Conservation (phyloP, 2,888 invertebrate genomes). For the Acronicta alni region DNA sequence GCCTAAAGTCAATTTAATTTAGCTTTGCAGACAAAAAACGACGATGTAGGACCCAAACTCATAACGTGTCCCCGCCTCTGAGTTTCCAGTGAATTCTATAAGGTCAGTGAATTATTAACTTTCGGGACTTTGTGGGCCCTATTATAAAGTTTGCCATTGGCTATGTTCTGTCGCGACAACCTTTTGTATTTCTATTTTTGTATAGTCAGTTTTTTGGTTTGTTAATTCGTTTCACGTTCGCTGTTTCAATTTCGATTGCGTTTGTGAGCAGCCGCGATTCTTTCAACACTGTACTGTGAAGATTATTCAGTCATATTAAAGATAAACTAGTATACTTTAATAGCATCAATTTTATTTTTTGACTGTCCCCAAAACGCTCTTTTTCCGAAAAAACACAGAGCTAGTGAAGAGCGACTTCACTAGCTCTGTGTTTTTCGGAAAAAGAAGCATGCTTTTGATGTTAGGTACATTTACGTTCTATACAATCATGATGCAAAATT, state of each 20-base stretch:
- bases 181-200: constrained; percentile 37
- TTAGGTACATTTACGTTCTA: too few species aligned
- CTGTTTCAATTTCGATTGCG: constrained; percentile 1
- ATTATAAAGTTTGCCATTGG: constrained; percentile 73
- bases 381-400: too few species aligned
- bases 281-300: too few species aligned
- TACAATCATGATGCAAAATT: too few species aligned
- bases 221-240: constrained; percentile 30
- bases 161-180: constrained; percentile 61
- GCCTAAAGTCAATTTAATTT: constrained; percentile 81
- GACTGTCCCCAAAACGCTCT: too few species aligned
- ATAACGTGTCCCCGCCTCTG: constrained; percentile 82
- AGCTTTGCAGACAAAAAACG: constrained; percentile 81
- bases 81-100: constrained; percentile 71
- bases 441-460: too few species aligned
- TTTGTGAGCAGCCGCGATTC: neutral
- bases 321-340: too few species aligned
- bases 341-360: too few species aligned
- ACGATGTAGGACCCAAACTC: constrained; percentile 67
- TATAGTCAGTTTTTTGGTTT: constrained; percentile 25
- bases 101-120: constrained; percentile 78
- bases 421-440: too few species aligned
- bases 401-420: too few species aligned
- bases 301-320: too few species aligned
- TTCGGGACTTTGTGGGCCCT: constrained; percentile 62